Evolutionary conservation across 2,888 invertebrate species (phyloP), one percentile per base, ranked within the genome.

Genomic region (Himalopsyche japonica): DNA sequence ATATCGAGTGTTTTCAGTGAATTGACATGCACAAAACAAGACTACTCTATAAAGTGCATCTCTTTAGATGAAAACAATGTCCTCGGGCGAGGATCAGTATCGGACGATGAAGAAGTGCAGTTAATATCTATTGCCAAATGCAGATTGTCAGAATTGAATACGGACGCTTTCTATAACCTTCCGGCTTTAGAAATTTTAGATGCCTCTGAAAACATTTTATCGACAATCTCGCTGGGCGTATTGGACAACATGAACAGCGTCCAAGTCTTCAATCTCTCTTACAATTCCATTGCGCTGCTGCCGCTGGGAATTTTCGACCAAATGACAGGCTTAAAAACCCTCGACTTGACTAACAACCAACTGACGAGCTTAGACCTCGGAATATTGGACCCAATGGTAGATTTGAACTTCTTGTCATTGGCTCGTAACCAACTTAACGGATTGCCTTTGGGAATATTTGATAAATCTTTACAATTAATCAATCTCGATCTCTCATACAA

Each of bases 321-420:
- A 64, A 79, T 86, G 84, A 82, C 84, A 2, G 70, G 64, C 8
- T 47, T 86, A 8, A 77, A 77, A 47, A 76, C 30, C 6, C 78
- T 86, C 24, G 86, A 86, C 80, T 20, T 86, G 48, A 83, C 85
- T 1, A 49, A 81, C 30, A 86, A 86, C 27, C 37, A 84, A 64
- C 30, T 86, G 2, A 43, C 37, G 6, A 47, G 70, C 10, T 27
- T 86, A 3, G 20, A n/a, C 24, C 47, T 85, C 7, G 86, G 86
- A 10, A 78, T 84, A 0, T 79, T 86, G 5, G 86, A 86, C 49
- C 76, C 84, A 0, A 48, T 80, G 30, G 64, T 20, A 0, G 48
- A 64, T n/a, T 32, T 86, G 7, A 30, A 20, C 20, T 30, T n/a
- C 0, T 49, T 86, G 15, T 30, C 81, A 20, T 64, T 86, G 18